Conservation (phyloP, 2,888 invertebrate species). For the Protonemura montana region DNA sequence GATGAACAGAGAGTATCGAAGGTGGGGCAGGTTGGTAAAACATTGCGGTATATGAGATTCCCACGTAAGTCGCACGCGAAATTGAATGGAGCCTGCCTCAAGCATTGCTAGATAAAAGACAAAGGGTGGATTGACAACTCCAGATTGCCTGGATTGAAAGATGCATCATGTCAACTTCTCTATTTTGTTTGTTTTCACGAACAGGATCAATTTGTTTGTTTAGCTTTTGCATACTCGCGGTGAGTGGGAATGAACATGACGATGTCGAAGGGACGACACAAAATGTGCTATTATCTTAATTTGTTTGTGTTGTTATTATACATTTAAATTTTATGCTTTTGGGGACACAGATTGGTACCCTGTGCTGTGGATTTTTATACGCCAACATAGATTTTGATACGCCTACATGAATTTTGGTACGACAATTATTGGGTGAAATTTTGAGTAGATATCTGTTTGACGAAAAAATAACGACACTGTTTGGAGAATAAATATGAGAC, state of each 20-base stretch:
- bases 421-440: too few relatives aligned
- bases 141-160: not conserved
- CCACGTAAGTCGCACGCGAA: not conserved
- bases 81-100: not conserved
- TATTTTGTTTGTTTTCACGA: too few relatives aligned
- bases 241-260: too few relatives aligned
- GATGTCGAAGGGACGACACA: too few relatives aligned
- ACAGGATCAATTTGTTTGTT: too few relatives aligned
- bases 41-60: not conserved
- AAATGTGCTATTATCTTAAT: not conserved
- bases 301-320: not conserved
- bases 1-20: not conserved
- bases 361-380: not conserved
- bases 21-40: not conserved
- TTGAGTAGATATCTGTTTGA: too few relatives aligned
- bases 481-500: too few relatives aligned
- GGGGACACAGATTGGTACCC: not conserved
- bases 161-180: too few relatives aligned
- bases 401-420: too few relatives aligned
- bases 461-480: too few relatives aligned
- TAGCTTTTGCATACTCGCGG: too few relatives aligned
- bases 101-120: not conserved
- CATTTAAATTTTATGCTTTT: not conserved
- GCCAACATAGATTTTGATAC: too few relatives aligned
- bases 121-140: not conserved